Base-by-base conservation (phyloP, 2,888 invertebrate species). In the Gymnoscelis rufifasciata region DNA sequence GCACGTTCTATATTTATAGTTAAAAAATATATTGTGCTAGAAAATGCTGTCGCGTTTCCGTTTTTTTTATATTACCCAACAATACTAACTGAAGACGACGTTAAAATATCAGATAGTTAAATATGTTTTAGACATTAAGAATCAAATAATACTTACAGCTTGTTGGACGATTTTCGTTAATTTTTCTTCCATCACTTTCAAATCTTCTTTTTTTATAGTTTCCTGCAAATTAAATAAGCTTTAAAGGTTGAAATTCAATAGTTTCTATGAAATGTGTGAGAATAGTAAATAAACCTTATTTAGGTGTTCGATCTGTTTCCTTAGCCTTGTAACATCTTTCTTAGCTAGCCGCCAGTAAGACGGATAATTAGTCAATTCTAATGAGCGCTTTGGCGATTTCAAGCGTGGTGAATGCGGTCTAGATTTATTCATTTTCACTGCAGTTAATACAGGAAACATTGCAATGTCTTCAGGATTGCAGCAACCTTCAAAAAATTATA, bases 161-260 rank as follows among this genome's bases (percentile, higher is more conserved):
- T 62, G 66, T 54, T 70, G 64, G 19, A 81, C 60, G 7, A 77
- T 62, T 60, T 71, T 77, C 8, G 60, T 62, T 15, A 82, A 68
- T 35, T 79, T 80, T n/a, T 79, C 61, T 60, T 82, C 78, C 71
- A 80, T 80, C 8, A 57, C 26, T 52, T 68, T 74, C 8, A 82
- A 62, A 51, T 82, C 77, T 60, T 72, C 68, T 59, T 74, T 81
- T 53, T 77, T 82, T 3, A 78, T 62, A 3, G 68, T 62, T 8
- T 71, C 77, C 83, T 54, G 24, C 0, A n/a, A n/a, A n/a, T 31
- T 13, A 5, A 8, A n/a, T 8, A 14, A n/a, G n/a, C n/a, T n/a
- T n/a, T n/a, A n/a, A n/a, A n/a, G n/a, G 2, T 19, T 19, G 5
- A 19, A 19, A 3, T 19, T 39, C 11, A 12, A 26, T 26, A 6